Base-by-base conservation (phyloP, 2,113 vertebrate genomes). In the Sorex fumeus region DNA sequence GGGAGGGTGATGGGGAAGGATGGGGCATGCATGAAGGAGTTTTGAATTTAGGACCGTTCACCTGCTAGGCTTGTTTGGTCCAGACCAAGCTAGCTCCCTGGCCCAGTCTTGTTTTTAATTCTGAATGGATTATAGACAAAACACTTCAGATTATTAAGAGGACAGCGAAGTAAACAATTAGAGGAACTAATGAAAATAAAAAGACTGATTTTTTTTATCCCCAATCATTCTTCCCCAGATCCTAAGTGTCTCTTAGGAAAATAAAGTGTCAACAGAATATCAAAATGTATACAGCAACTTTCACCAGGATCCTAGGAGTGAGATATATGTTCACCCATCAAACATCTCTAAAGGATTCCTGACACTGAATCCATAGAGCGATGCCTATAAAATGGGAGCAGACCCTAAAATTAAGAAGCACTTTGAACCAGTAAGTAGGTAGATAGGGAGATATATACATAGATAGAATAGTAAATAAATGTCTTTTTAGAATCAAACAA, bases 161-260 rank as follows among this genome's bases (percentile, higher is more conserved):
- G 91, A 81, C 13, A 79, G 71, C 32, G 70, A 82, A 82, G 21
- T 36, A 71, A 50, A 66, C 3, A 23, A 60, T 23, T 60, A 84
- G 43, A 84, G 28, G n/a, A 30, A 66, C 36, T 88, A 27, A 60
- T 78, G 19, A 80, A 91, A 91, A 88, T 78, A 4, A 69, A 69
- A 92, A 25, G 62, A 88, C 12, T 88, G n/a, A 62, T 62, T 19
- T 19, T 80, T 76, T 77, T 83, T 74, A 92, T 62, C 74, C 10
- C n/a, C 67, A 40, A 79, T 53, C 6, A 43, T n/a, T 15, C 27
- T 88, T 78, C 82, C 8, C 6, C 32, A 64, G 79, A 36, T 83
- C 18, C 18, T 74, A 91, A 78, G 69, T 0, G 43, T 93, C 11
- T 6, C 60, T 8, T 32, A 23, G 32, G n/a, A 60, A 47, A 40